These are phyloP conservation scores for Caenorhabditis sp. DNA, from an alignment of 2,888 invertebrate species.

Conservation along the genomic window DNA sequence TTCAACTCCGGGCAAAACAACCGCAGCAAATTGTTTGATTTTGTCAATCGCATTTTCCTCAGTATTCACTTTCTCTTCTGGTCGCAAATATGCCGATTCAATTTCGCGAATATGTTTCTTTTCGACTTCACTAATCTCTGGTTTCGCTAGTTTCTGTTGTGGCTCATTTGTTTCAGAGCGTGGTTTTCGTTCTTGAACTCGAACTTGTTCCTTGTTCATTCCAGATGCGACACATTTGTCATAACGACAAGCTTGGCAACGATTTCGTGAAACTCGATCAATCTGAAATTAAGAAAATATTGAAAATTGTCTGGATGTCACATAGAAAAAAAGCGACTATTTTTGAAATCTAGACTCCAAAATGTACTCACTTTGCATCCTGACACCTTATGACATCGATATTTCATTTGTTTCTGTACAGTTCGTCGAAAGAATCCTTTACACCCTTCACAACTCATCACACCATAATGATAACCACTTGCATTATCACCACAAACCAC, in stretches of 20 bases:
- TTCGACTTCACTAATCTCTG: background rate
- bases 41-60: constrained; percentile 9
- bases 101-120: background rate
- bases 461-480: constrained; percentile 60
- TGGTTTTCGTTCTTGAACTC: constrained; percentile 40
- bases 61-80: background rate
- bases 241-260: constrained; percentile 64
- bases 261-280: constrained; percentile 54
- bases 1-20: constrained; percentile 15
- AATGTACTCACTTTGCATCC: constrained; percentile 37
- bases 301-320: too few species aligned
- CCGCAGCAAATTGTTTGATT: background rate
- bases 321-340: constrained; percentile 20
- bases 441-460: constrained; percentile 60
- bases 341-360: background rate
- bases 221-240: constrained; percentile 52
- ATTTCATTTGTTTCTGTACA: constrained; percentile 51
- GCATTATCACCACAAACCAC: constrained; percentile 53
- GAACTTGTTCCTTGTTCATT: constrained; percentile 53
- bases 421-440: constrained; percentile 65
- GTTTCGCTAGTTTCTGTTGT: background rate
- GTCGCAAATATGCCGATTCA: background rate
- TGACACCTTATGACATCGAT: constrained; percentile 52
- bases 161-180: background rate
- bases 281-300: too few species aligned